These are phyloP conservation scores for Eupithecia abbreviata DNA, from an alignment of 2,888 invertebrate genomes.

Conservation along the genomic window DNA sequence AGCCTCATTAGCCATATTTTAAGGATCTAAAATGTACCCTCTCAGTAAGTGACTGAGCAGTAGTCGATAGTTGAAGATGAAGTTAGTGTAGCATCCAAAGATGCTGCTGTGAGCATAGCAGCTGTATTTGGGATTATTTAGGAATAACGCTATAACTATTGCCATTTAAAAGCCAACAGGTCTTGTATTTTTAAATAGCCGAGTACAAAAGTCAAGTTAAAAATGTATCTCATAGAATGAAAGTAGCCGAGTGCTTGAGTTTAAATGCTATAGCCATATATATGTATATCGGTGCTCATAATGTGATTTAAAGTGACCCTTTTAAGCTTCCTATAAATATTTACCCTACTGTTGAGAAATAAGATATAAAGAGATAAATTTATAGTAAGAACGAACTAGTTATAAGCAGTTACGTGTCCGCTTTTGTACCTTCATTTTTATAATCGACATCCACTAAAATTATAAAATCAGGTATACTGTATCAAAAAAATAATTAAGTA, in stretches of 20 bases:
- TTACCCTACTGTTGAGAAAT: slow-evolving; percentile 12
- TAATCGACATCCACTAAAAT: neutral
- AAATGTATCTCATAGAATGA: slow-evolving; percentile 36
- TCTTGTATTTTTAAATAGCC: neutral
- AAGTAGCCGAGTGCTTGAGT: slow-evolving; percentile 52
- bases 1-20: neutral
- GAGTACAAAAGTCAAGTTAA: neutral
- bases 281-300: slow-evolving; percentile 67
- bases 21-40: neutral
- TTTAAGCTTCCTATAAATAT: slow-evolving; percentile 32
- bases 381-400: neutral
- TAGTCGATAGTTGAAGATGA: neutral
- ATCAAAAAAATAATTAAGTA: neutral
- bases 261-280: slow-evolving; percentile 54
- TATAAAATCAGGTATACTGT: neutral
- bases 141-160: neutral
- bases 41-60: neutral
- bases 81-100: neutral
- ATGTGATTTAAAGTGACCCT: slow-evolving; percentile 75
- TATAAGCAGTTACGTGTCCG: neutral
- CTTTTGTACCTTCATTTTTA: neutral
- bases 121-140: neutral
- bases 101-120: neutral
- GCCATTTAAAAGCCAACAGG: neutral
- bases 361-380: neutral